Base-by-base conservation (phyloP, 2,113 vertebrate species). In the Leptocoma aspasia region DNA sequence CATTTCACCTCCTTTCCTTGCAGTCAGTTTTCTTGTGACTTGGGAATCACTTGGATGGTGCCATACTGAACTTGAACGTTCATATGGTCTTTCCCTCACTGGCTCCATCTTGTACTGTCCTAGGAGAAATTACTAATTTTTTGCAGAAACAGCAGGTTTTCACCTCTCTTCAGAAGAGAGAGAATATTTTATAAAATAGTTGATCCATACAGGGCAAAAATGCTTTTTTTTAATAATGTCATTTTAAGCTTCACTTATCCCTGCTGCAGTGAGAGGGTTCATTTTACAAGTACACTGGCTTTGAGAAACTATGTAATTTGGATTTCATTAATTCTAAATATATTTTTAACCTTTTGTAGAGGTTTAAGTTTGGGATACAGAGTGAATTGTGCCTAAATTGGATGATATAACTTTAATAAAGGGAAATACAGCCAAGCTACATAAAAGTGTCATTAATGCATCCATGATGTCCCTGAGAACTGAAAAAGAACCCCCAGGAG, bases 351-450 rank as follows among this genome's bases (percentile, higher is more conserved):
- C 78, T 61, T 88, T 79, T 53, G 59, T 44, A 26, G 86, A 87
- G 39, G 68, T 92, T 83, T 65, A 61, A 39, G 31, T 56, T 92
- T 82, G 68, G 68, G 66, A 92, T 72, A 86, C 78, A 75, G 47
- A 49, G 23, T 69, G 60, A 82, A 64, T 33, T 63, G 35, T 47
- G 47, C 50, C 77, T 94, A 21, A 49, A 19, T 54, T 69, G 64
- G 37, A 59, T 61, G 44, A 88, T 86, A 91, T n/a, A 91, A 85
- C 41, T 85, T 97, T 84, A 84, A 60, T 44, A 64, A 94, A 80
- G 65, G 61, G 86, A 81, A 95, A 80, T 61, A 65, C 18, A 85
- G 95, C 89, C 93, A 97, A 92, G 82, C 50, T 94, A 59, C 73
- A 94, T 82, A 47, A 91, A 26, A 87, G 54, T 90, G 83, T 95